Conservation (phyloP, 2,113 vertebrate species). For the Neoarius graeffei region DNA sequence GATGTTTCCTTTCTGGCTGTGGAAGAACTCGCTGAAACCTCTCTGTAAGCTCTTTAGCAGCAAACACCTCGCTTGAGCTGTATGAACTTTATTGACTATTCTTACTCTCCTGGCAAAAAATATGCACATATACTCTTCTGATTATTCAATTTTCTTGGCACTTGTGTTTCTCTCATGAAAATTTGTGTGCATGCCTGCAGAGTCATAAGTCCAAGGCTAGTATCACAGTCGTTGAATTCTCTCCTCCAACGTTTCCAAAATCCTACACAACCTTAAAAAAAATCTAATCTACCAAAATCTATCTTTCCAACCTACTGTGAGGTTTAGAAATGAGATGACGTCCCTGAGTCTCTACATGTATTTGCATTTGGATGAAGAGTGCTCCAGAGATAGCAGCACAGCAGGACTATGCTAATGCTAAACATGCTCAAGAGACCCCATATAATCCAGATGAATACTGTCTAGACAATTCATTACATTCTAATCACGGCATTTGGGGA, state of each 20-base stretch:
- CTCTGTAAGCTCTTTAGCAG: background rate
- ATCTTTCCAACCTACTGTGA: slow-evolving; percentile 21
- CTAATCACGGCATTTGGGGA: slow-evolving; percentile 58
- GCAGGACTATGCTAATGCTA: slow-evolving; percentile 45
- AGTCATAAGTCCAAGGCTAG: background rate
- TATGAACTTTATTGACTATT: slow-evolving; percentile 1
- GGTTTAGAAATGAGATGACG: slow-evolving; percentile 25
- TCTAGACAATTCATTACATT: slow-evolving; percentile 76
- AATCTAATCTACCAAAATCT: slow-evolving; percentile 9
- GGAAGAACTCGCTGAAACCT: slow-evolving; percentile 23
- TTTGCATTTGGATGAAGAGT: slow-evolving; percentile 23
- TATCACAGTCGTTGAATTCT: background rate
- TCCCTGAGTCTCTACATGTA: background rate
- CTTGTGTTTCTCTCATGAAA: background rate
- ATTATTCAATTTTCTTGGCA: background rate
- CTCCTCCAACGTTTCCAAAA: background rate
- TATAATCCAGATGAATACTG: slow-evolving; percentile 75
- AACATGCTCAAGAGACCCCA: slow-evolving; percentile 48
- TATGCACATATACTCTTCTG: background rate
- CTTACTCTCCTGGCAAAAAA: background rate
- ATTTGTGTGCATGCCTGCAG: background rate
- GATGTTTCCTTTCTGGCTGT: slow-evolving; percentile 34
- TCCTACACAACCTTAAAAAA: background rate
- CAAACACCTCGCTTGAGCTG: background rate
- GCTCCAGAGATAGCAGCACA: slow-evolving; percentile 36